These are phyloP conservation scores for Leptinotarsa defecta DNA, from an alignment of 1,140 invertebrate species.

Conservation along the genomic window DNA sequence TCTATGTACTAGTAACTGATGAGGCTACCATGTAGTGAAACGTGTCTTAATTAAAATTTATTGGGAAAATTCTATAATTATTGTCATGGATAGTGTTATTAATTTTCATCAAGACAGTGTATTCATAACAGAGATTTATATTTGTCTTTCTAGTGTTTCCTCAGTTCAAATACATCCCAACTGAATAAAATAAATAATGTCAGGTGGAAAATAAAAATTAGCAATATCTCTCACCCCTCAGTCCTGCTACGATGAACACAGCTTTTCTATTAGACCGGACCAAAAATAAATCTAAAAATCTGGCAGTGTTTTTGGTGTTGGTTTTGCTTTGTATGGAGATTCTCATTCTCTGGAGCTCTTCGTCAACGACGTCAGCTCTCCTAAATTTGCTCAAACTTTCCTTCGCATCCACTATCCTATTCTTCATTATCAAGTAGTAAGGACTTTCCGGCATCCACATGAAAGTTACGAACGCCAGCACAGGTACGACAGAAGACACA, in stretches of 20 bases:
- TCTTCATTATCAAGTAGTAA: conserved; percentile 68
- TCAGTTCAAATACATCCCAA: too few relatives aligned
- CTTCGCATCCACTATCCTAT: conserved; percentile 64
- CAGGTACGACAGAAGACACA: conserved; percentile 63
- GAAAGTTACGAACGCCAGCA: conserved; percentile 68
- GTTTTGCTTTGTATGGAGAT: conserved; percentile 63
- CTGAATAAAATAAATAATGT: neutral
- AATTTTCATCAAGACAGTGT: too few relatives aligned
- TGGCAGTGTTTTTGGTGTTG: conserved; percentile 54
- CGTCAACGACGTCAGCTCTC: conserved; percentile 62
- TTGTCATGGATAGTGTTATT: too few relatives aligned
- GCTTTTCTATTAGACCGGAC: conserved; percentile 67
- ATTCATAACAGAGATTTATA: too few relatives aligned
- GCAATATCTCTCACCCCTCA: conserved; percentile 57
- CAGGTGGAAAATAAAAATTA: neutral
- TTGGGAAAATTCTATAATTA: too few relatives aligned
- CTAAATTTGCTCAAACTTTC: conserved; percentile 66
- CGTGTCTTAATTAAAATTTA: too few relatives aligned
- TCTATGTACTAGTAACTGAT: too few relatives aligned
- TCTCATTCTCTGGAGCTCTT: conserved; percentile 66
- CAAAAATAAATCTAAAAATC: conserved; percentile 63
- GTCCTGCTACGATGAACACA: conserved; percentile 65
- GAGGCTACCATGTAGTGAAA: too few relatives aligned
- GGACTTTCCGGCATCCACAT: conserved; percentile 79
- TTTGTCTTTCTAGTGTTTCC: too few relatives aligned